These are phyloP conservation scores for Gouania willdenowi DNA, from an alignment of 2,797 vertebrate species.

Conservation along the genomic window DNA sequence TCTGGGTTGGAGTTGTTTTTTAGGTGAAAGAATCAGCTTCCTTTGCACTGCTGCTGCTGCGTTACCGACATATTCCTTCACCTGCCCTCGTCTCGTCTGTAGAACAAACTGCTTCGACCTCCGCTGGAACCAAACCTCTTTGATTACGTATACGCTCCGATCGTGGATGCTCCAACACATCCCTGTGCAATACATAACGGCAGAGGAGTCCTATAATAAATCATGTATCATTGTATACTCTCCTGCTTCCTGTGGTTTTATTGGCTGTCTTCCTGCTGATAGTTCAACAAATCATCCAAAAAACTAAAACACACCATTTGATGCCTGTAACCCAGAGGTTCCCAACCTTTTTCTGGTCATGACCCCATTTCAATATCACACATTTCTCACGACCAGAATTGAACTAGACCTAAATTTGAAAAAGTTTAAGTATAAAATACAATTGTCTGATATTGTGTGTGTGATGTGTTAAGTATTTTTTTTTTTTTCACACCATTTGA, in stretches of 20 bases:
- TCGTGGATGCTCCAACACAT: slow-evolving; percentile 48
- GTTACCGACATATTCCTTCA: slow-evolving; percentile 57
- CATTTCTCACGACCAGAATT: no score
- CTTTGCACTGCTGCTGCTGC: slow-evolving; percentile 57
- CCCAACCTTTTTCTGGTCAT: no score
- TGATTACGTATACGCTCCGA: slow-evolving; percentile 40
- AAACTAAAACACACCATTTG: no score
- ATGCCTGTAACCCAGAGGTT: no score
- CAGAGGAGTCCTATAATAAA: slow-evolving; percentile 58
- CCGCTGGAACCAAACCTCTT: slow-evolving; percentile 34
- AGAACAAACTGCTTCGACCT: slow-evolving; percentile 36
- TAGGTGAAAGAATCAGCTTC: slow-evolving; percentile 15
- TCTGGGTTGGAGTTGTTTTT: slow-evolving; percentile 27
- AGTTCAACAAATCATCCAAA: no score
- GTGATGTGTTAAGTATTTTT: no score
- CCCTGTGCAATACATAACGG: slow-evolving; percentile 63
- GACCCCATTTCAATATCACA: no score
- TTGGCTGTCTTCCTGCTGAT: no score
- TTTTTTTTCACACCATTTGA: no score
- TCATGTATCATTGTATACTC: slow-evolving; percentile 49
- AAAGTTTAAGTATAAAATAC: no score
- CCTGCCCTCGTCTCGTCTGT: slow-evolving; percentile 25
- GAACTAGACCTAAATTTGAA: no score
- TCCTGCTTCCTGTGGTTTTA: slow-evolving; percentile 31
- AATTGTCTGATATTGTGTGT: no score